phyloP scores from a whole-genome alignment of 2,113 vertebrate genomes.

The Pterophyllum scalare region DNA sequence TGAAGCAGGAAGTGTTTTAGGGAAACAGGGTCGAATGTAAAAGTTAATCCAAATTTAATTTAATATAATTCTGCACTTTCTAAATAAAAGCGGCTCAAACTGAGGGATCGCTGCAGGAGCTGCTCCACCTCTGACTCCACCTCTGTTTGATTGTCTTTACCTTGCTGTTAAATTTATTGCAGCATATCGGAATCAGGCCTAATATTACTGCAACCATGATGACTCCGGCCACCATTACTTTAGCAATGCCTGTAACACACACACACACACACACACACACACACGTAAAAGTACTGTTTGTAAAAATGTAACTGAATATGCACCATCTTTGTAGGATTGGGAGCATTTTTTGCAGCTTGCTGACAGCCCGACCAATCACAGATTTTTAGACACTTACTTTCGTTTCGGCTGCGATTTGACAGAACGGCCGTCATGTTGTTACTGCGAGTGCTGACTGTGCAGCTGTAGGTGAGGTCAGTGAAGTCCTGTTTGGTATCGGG shows the following conservation, averaged over 20 bases:
- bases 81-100: fast-evolving
- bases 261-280: background rate
- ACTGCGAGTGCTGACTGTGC: background rate
- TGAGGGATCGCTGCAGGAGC: background rate
- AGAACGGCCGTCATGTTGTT: background rate
- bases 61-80: background rate
- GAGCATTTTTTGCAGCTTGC: background rate
- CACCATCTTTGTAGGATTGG: too few relatives aligned
- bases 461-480: background rate
- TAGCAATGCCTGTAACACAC: background rate
- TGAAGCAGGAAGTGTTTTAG: fast-evolving
- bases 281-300: background rate
- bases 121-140: background rate
- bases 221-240: background rate
- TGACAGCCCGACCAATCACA: background rate
- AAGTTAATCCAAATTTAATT: background rate
- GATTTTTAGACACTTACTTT: background rate
- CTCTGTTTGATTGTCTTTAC: background rate
- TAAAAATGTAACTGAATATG: fast-evolving
- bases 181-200: background rate
- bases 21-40: fast-evolving
- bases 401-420: background rate
- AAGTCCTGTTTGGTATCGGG: background rate
- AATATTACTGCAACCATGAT: background rate
- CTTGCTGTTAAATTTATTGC: background rate